A percentile compares a stretch with the other conserved stretches of the same genome.
phyloP scores from a whole-genome alignment of 2,888 invertebrate genomes.

The Baccha elongata region DNA sequence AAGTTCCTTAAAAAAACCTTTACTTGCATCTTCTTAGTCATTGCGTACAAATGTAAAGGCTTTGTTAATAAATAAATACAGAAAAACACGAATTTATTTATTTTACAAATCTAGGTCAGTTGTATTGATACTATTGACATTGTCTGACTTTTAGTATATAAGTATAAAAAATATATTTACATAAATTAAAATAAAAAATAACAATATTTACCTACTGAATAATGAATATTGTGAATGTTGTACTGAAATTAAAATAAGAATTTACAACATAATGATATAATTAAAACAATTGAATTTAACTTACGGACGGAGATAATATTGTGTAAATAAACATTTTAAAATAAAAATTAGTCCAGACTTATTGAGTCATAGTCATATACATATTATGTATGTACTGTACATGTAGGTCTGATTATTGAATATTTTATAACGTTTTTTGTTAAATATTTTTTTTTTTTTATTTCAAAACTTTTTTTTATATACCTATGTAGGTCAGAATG shows the following conservation, averaged over 20 bases:
- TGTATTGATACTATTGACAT: constrained; percentile 47
- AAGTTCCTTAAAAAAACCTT: background rate
- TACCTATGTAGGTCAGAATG: too few species aligned
- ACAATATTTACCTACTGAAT: constrained; percentile 36
- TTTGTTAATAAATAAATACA: background rate
- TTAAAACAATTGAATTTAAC: constrained; percentile 38
- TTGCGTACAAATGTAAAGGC: background rate
- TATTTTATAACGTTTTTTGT: too few species aligned
- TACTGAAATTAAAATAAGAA: constrained; percentile 47
- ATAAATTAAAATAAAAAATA: constrained; percentile 46
- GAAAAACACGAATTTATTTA: constrained; percentile 67
- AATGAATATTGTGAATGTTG: constrained; percentile 59
- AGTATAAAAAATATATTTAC: constrained; percentile 58
- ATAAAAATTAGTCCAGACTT: too few species aligned
- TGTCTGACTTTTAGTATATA: constrained; percentile 47
- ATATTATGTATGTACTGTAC: too few species aligned
- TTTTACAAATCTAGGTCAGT: constrained; percentile 63
- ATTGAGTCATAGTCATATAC: too few species aligned
- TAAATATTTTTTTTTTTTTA: constrained; percentile 11
- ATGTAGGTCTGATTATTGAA: too few species aligned
- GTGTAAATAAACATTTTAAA: too few species aligned
- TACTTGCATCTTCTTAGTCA: background rate
- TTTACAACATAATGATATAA: constrained; percentile 21
- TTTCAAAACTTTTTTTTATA: background rate
- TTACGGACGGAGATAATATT: too few species aligned